Evolutionary conservation across 2,797 vertebrate species (phyloP), one percentile per base, ranked within the genome.

Genomic region (Caiman crocodilus): DNA sequence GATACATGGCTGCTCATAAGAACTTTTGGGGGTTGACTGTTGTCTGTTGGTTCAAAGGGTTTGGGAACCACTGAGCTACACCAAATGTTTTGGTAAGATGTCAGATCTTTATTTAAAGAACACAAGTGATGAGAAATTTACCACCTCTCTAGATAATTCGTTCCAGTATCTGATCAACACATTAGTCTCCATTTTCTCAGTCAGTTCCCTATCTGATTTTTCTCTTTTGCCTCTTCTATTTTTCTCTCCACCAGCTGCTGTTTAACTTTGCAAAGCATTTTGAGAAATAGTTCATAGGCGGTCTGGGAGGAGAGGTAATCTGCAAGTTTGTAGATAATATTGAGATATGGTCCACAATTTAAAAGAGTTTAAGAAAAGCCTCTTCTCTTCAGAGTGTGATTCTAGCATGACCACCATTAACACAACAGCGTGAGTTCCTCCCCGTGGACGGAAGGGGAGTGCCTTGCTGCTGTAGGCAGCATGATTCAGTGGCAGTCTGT

Each of bases 271-370:
- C 60, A 30, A 85, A 67, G n/a, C 5, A 28, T 73, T 85, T 91
- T 88, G 28, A 32, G 60, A 83, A 61, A 50, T 15, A 71, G 14
- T 30, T 86, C 26, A 6, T 42, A 60, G 74, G 7, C 18, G 11
- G 55, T 14, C 55, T 71, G 76, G 10, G 32, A 35, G 35, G 75
- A 12, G 83, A 85, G 86, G 58, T 50, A 76, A 3, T 3, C 71
- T 82, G 32, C 4, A 28, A 67, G 65, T 63, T 67, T 84, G 35
- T 80, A 63, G 60, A 25, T 12, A 59, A 0, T 61, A 30, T 8
- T 1, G 0, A 90, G 59, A 59, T n/a, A 8, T 35, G 7, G 32
- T 82, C 67, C 58, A 85, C 14, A 0, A 0, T 16, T 5, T 76
- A 76, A 77, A 85, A 80, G 78, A 25, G 20, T 74, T 87, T 85